Evolutionary conservation across 2,113 vertebrate genomes (phyloP), one percentile per base, ranked within the genome.

Genomic region (Ictalurus furcatus): DNA sequence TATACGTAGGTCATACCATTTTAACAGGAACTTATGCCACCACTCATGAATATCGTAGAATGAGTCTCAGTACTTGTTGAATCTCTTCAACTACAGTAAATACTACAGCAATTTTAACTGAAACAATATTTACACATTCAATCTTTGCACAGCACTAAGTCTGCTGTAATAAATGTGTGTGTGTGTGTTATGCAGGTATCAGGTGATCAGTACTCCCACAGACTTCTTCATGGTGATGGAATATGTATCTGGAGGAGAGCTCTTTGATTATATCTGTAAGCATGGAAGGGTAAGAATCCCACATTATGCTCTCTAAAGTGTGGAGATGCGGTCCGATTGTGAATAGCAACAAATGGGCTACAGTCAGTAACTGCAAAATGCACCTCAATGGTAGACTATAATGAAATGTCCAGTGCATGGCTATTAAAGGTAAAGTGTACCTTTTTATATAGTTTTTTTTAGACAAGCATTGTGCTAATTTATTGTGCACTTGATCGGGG

Each of bases 191-290:
- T 91, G 90, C 92, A 99, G 98, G 93, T 99, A 99, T 94, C 98
- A 99, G 94, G 98, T 99, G 92, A 99, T 99, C 94, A 99, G 98
- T 90, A 99, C 98, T 0, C 98, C 98, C 0, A 99, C 98, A 2
- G 98, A 99, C 90, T 99, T 99, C 96, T 99, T 99, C 94, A 99
- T 99, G 98, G 98, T 99, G 52, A 99, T 99, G 98, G 98, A 99
- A 84, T 99, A 99, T 3, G 98, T 99, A 65, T 97, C 98, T 0
- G 98, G 98, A 0, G 98, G 98, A 14, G 98, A 99, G 93, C 94
- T 99, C 90, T 99, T 99, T 92, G 98, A 99, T 94, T 99, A 99
- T 95, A 99, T 99, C 96, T 99, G 98, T 93, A 99, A 99, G 95
- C 95, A 99, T 1, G 98, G 98, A 93, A 96, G 97, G 94, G 98